Evolutionary conservation across 2,888 invertebrate genomes (phyloP).

Genomic region (Rhaphigaster nebulosa): DNA sequence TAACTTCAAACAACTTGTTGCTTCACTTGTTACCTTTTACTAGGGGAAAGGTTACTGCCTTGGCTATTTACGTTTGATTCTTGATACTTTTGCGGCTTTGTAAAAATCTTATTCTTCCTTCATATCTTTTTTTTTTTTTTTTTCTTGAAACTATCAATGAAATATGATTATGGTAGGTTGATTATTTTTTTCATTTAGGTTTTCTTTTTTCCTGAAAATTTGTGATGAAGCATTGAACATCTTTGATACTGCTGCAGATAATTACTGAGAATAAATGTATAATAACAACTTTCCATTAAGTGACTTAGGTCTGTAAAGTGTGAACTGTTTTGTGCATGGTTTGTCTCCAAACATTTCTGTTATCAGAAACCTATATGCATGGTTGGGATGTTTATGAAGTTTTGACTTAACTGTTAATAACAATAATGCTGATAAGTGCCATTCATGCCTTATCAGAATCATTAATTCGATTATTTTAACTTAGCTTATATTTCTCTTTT

Average conservation of each 20-base stretch:
- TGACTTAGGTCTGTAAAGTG: constrained; percentile 57
- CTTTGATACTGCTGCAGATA: constrained; percentile 38
- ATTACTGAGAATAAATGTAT: constrained; percentile 50
- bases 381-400: background rate
- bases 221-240: constrained; percentile 42
- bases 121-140: background rate
- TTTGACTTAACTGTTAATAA: background rate
- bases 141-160: background rate
- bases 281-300: constrained; percentile 52
- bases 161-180: constrained; percentile 16
- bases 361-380: constrained; percentile 11
- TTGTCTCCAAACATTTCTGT: background rate
- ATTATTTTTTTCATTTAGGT: constrained; percentile 39
- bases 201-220: constrained; percentile 47
- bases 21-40: constrained; percentile 50
- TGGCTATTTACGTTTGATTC: constrained; percentile 42
- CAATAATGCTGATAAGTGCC: background rate
- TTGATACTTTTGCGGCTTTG: constrained; percentile 7
- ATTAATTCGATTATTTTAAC: background rate
- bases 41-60: constrained; percentile 49
- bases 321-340: constrained; percentile 45
- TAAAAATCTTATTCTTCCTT: constrained; percentile 4
- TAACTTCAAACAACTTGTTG: constrained; percentile 55
- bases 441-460: background rate
- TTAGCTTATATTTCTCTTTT: background rate